Conservation (phyloP, 2,888 invertebrate species). For the Ischnura elegans region DNA sequence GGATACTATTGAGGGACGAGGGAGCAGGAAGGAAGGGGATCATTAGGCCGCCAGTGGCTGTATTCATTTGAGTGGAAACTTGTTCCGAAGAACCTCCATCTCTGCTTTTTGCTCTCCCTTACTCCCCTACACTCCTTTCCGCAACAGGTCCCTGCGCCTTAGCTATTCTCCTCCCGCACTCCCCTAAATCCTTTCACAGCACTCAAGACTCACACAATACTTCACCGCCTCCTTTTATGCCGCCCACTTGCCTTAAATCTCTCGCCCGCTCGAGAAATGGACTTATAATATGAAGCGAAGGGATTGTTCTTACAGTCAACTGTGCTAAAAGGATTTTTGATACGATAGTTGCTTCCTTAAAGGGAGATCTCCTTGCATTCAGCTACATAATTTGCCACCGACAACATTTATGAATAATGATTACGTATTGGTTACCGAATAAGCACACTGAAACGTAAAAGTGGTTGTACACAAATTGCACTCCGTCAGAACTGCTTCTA, state of each 20-base stretch:
- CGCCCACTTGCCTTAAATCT: neutral
- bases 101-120: neutral
- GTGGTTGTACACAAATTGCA: no score
- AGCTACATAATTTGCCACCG: no score
- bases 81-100: neutral
- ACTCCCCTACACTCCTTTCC: neutral
- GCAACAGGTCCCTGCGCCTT: neutral
- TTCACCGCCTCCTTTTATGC: neutral
- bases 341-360: no score
- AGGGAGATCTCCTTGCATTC: no score
- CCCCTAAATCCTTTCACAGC: neutral
- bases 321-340: no score
- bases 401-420: no score
- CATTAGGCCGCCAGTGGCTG: constrained; percentile 43
- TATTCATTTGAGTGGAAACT: constrained; percentile 29
- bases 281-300: neutral
- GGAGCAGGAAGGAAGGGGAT: constrained; percentile 55
- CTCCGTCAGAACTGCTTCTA: no score
- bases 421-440: no score
- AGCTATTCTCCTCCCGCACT: neutral
- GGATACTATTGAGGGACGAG: neutral
- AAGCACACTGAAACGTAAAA: no score
- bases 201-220: neutral
- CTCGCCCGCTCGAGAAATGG: neutral
- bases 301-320: no score